Conservation (phyloP, 2,797 vertebrate genomes). For the Chelidonichthys spinosus region DNA sequence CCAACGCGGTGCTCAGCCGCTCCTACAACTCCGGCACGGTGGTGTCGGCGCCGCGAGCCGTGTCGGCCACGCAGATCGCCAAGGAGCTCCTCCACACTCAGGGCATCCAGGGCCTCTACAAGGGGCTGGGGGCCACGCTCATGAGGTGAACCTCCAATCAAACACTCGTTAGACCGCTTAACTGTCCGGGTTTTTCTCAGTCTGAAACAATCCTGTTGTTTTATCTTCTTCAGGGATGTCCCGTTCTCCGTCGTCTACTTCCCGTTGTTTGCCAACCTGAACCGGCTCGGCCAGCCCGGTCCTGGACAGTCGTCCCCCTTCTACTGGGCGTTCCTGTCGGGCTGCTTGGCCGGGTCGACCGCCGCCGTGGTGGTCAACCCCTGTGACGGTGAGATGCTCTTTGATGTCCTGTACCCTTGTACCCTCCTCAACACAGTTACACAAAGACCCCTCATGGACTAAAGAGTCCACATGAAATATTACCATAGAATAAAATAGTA, state of each 20-base stretch:
- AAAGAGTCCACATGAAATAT: too few species aligned
- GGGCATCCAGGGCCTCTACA: conserved; percentile 88
- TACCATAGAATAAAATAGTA: too few species aligned
- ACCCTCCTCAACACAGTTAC: too few species aligned
- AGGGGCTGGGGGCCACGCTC: conserved; percentile 87
- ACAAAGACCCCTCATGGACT: too few species aligned
- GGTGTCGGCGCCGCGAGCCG: conserved; percentile 56
- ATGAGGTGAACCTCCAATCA: conserved; percentile 78
- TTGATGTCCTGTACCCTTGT: too few species aligned
- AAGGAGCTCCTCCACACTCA: conserved; percentile 82
- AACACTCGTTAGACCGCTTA: background rate
- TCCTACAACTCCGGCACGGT: conserved; percentile 82
- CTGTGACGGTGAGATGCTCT: conserved; percentile 83
- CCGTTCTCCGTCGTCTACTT: conserved; percentile 90
- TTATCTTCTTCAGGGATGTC: conserved; percentile 81
- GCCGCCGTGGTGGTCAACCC: conserved; percentile 89
- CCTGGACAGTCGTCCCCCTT: conserved; percentile 78
- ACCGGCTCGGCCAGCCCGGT: conserved; percentile 81
- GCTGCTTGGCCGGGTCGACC: conserved; percentile 84
- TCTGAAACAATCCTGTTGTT: background rate
- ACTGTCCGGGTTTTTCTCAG: background rate
- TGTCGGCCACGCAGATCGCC: conserved; percentile 87
- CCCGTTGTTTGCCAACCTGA: conserved; percentile 88
- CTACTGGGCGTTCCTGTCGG: conserved; percentile 88
- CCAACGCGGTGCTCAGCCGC: conserved; percentile 82